These are phyloP conservation scores for Crax fasciolata DNA, from an alignment of 2,797 vertebrate genomes.

Conservation along the genomic window DNA sequence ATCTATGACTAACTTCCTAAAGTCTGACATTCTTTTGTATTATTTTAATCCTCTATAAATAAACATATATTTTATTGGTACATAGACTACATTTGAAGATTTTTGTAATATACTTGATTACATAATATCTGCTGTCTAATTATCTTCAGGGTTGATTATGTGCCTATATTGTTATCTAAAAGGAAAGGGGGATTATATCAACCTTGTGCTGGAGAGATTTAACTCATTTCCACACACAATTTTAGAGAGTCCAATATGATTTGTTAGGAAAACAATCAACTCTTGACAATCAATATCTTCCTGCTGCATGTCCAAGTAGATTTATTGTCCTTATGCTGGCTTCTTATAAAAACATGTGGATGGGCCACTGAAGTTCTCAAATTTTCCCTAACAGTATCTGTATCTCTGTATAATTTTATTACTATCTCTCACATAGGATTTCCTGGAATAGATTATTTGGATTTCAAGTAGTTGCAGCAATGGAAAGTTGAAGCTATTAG, in stretches of 20 bases:
- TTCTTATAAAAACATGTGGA: neutral
- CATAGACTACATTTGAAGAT: neutral
- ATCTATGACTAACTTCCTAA: neutral
- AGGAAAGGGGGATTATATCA: neutral
- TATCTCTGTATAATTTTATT: slow-evolving; percentile 5
- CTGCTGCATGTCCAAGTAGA: neutral
- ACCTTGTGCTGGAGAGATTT: neutral
- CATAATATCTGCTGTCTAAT: slow-evolving; percentile 13
- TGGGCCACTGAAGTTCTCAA: neutral
- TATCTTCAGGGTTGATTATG: slow-evolving; percentile 4
- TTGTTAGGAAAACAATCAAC: neutral
- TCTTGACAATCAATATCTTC: neutral
- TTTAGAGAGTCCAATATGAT: neutral
- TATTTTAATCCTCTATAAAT: slow-evolving; percentile 10
- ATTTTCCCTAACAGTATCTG: neutral
- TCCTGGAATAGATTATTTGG: slow-evolving; percentile 32
- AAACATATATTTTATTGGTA: neutral
- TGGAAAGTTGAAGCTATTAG: neutral
- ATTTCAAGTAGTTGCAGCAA: slow-evolving; percentile 24
- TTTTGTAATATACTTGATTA: neutral
- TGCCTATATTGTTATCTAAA: neutral
- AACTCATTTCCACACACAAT: neutral
- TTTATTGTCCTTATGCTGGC: neutral
- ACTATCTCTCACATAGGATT: neutral
- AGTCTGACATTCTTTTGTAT: neutral